These are phyloP conservation scores for Elephantulus edwardii DNA, from an alignment of 2,113 vertebrate species.

Conservation along the genomic window DNA sequence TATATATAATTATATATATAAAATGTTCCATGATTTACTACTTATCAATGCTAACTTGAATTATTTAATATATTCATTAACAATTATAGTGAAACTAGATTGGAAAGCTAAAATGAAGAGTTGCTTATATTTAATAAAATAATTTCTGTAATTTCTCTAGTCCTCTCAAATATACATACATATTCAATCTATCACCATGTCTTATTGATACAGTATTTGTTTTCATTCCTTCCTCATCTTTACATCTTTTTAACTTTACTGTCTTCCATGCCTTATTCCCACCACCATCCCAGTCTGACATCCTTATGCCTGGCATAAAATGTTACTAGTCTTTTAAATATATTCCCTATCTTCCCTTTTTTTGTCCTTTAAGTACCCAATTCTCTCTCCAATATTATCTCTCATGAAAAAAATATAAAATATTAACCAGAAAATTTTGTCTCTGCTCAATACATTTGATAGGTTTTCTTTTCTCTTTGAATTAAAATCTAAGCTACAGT, in stretches of 20 bases:
- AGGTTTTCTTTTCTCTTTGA: background rate
- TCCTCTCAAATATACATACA: background rate
- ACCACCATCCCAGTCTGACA: background rate
- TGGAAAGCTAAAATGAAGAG: background rate
- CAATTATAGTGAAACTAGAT: background rate
- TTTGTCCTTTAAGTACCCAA: background rate
- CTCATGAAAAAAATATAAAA: background rate
- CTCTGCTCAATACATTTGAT: background rate
- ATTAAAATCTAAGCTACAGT: background rate
- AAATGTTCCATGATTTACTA: background rate
- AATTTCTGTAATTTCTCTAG: background rate
- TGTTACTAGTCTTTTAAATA: background rate
- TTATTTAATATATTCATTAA: conserved; percentile 34
- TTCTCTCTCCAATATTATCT: too few relatives aligned
- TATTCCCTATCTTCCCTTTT: background rate
- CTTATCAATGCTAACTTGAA: background rate
- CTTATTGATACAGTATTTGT: background rate
- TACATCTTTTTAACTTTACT: background rate
- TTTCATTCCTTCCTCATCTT: background rate
- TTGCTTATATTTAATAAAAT: background rate
- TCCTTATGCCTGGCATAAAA: background rate
- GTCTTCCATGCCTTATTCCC: background rate
- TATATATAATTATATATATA: background rate
- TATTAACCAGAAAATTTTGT: background rate
- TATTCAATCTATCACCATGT: background rate